Conservation (phyloP, 2,888 invertebrate species). For the Ariolimax columbianus region DNA sequence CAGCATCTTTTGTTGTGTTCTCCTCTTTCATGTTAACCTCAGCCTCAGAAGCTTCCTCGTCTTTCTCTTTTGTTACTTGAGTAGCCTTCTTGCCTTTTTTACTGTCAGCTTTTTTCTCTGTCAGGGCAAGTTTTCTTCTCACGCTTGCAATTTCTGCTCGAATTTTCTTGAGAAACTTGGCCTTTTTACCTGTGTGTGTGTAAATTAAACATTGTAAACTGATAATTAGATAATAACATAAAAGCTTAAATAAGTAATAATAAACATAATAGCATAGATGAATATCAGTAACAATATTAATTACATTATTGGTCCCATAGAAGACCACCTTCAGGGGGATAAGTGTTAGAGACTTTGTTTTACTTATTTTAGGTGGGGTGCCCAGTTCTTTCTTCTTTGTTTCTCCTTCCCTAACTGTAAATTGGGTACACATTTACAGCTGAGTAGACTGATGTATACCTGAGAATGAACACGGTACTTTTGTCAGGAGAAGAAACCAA, state of each 20-base stretch:
- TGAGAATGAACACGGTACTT: too few species aligned
- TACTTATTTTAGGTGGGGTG: too few species aligned
- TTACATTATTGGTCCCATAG: background rate
- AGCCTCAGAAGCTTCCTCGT: conserved; percentile 7
- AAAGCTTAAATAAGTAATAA: too few species aligned
- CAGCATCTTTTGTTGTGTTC: conserved; percentile 35
- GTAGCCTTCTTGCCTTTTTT: conserved; percentile 18
- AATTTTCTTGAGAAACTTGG: conserved; percentile 75
- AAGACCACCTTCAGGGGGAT: too few species aligned
- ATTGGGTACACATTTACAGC: too few species aligned
- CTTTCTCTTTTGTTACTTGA: conserved; percentile 31
- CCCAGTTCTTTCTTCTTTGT: too few species aligned
- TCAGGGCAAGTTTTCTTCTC: conserved; percentile 75
- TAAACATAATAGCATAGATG: background rate
- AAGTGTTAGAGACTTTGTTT: too few species aligned
- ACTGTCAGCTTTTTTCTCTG: conserved; percentile 56
- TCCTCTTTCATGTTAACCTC: conserved; percentile 52
- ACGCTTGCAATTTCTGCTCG: conserved; percentile 82
- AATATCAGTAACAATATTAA: background rate
- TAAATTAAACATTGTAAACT: background rate
- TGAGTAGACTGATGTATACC: too few species aligned
- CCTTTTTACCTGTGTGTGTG: conserved; percentile 64
- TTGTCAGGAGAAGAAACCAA: too few species aligned
- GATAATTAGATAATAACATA: background rate
- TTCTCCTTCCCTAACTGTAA: too few species aligned